Base-by-base conservation (phyloP, 2,888 invertebrate genomes). In the Lamellibrachia satsuma region DNA sequence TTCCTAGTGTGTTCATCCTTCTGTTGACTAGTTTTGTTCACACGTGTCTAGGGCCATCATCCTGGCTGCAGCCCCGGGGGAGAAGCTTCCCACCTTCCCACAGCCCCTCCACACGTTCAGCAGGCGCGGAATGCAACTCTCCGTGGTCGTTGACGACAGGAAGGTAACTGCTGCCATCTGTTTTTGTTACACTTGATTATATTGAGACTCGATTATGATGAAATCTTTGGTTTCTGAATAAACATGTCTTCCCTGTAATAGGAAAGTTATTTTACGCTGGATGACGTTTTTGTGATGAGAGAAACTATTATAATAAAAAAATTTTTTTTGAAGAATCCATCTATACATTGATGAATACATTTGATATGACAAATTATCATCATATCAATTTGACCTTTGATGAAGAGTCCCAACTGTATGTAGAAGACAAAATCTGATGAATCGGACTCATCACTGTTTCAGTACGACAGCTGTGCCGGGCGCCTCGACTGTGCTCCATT, bases 71-170 rank as follows among this genome's bases (percentile, higher is more conserved):
- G 98, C 98, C 8, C 98, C 98, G 0, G 98, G 98, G 0, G 97
- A 97, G 95, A 97, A 96, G 91, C 96, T 98, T 75, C 98, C 98
- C 0, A 96, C 97, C 52, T 98, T 97, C 96, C 98, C 98, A 0
- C 98, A 98, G 96, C 98, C 98, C 0, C 97, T 97, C 0, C 98
- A 98, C 95, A 98, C 98, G 0, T 98, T 98, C 96, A 97, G 97
- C 93, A 95, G 96, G 0, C 94, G 96, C 91, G 98, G 98, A 2
- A 96, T 96, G 95, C 97, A 98, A 90, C 96, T 97, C 27, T 97
- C 97, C 39, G 97, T 98, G 27, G 96, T 97, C 92, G 97, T 98
- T 7, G 97, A 97, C 95, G 97, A 97, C 91, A 97, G 97, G 94
- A 97, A 97, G 96, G 97, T 97, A 22, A 22, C 22, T 75, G 75